Evolutionary conservation across 30 jellyfish, hydroid and myxozoan genomes (phyloP).

Genomic region (Turritopsis rubra): DNA sequence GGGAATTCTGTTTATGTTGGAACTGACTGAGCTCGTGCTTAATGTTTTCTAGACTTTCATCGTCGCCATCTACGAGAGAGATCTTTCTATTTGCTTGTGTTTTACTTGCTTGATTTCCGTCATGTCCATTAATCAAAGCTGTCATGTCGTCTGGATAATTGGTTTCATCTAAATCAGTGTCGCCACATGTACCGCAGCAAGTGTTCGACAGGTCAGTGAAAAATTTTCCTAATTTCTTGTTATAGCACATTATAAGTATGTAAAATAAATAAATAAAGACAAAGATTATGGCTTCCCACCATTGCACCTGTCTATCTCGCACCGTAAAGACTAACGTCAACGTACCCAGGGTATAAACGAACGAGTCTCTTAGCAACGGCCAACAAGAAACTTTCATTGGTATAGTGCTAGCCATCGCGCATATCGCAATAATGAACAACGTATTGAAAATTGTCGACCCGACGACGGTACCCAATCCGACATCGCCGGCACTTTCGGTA

Average conservation of each 20-base stretch:
- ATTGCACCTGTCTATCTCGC: constrained; percentile 71
- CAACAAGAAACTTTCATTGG: constrained; percentile 23
- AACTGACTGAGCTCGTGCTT: constrained; percentile 58
- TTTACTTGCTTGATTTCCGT: constrained; percentile 30
- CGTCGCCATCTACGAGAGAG: not conserved
- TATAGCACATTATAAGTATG: constrained; percentile 67
- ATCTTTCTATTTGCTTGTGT: constrained; percentile 34
- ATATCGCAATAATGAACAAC: constrained; percentile 37
- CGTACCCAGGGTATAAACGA: constrained; percentile 86
- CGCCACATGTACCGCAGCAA: constrained; percentile 59
- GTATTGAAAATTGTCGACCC: constrained; percentile 64
- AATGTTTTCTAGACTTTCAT: not conserved
- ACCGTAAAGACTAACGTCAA: constrained; percentile 73
- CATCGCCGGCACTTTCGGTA: constrained; percentile 36
- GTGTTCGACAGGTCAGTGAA: constrained; percentile 33
- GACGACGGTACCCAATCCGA: constrained; percentile 50
- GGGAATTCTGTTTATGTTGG: constrained; percentile 91
- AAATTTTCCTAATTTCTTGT: constrained; percentile 44
- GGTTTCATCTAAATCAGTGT: constrained; percentile 26
- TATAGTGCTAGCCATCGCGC: constrained; percentile 37
- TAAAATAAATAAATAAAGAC: constrained; percentile 63
- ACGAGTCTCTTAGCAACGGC: constrained; percentile 92
- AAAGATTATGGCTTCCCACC: constrained; percentile 89
- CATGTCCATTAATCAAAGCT: constrained; percentile 34
- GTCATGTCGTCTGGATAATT: constrained; percentile 13